Conservation (phyloP, 2,888 invertebrate genomes). For the Athalia circularis region DNA sequence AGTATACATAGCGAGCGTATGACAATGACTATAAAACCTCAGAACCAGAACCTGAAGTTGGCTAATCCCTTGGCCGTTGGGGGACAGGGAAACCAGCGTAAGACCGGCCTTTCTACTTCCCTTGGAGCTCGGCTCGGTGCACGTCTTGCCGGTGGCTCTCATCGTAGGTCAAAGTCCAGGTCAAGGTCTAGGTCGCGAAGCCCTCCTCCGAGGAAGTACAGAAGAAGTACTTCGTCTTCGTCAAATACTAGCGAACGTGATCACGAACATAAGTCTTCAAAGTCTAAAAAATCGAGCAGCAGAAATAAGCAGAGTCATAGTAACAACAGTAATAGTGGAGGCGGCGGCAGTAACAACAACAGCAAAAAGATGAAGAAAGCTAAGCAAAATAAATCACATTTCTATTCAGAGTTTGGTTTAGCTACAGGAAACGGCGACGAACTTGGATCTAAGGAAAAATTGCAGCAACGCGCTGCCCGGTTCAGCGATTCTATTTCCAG, state of each 20-base stretch:
- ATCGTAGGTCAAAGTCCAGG: conserved; percentile 66
- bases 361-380: conserved; percentile 78
- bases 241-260: conserved; percentile 68
- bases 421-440: conserved; percentile 78
- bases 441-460: conserved; percentile 85
- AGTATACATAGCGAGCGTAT: conserved; percentile 88
- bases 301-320: conserved; percentile 56
- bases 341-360: conserved; percentile 67
- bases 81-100: conserved; percentile 68
- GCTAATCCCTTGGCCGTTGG: conserved; percentile 57
- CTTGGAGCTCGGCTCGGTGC: conserved; percentile 79
- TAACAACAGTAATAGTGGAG: conserved; percentile 52
- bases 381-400: conserved; percentile 74
- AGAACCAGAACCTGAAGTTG: conserved; percentile 77
- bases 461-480: conserved; percentile 92
- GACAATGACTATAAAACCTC: conserved; percentile 79
- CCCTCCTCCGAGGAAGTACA: conserved; percentile 68
- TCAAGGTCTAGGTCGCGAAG: conserved; percentile 71
- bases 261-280: conserved; percentile 67
- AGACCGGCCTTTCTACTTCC: conserved; percentile 77
- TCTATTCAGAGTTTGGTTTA: conserved; percentile 81
- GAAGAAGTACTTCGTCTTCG: conserved; percentile 69
- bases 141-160: conserved; percentile 71
- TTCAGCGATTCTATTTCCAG: conserved; percentile 80
- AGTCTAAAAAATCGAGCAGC: conserved; percentile 62